These are phyloP conservation scores for Poicephalus meyeri DNA, from an alignment of 2,113 vertebrate genomes.

Conservation along the genomic window DNA sequence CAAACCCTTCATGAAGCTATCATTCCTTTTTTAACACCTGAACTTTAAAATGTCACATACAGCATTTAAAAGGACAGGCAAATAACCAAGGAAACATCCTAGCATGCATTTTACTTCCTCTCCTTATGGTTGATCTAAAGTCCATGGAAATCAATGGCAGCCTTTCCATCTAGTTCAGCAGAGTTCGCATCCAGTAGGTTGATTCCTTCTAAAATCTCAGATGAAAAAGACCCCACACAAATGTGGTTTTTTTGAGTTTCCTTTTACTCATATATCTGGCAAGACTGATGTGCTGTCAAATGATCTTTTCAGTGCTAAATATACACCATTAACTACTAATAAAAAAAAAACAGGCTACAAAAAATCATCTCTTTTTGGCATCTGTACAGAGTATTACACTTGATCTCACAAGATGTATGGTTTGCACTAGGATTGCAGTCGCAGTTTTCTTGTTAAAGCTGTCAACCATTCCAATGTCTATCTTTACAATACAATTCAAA, in stretches of 20 bases:
- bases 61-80: slow-evolving; percentile 71
- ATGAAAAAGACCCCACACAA: slow-evolving; percentile 2
- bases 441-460: slow-evolving; percentile 66
- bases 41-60: slow-evolving; percentile 70
- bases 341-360: slow-evolving; percentile 42
- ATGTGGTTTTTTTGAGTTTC: background rate
- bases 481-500: slow-evolving; percentile 63
- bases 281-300: slow-evolving; percentile 61
- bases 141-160: slow-evolving; percentile 44
- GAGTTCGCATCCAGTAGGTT: background rate
- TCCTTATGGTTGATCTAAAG: slow-evolving; percentile 48
- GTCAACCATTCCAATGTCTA: slow-evolving; percentile 42
- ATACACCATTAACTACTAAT: slow-evolving; percentile 65
- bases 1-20: slow-evolving; percentile 70
- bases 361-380: slow-evolving; percentile 58
- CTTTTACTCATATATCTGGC: slow-evolving; percentile 27
- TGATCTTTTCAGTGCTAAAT: slow-evolving; percentile 56
- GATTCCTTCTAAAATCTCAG: slow-evolving; percentile 41
- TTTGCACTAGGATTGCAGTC: slow-evolving; percentile 59
- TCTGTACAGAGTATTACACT: slow-evolving; percentile 61
- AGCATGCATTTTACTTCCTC: slow-evolving; percentile 36
- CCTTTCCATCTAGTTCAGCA: slow-evolving; percentile 34
- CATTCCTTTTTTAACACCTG: slow-evolving; percentile 71
- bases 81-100: slow-evolving; percentile 69
- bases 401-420: slow-evolving; percentile 63